Evolutionary conservation across 2,888 invertebrate genomes (phyloP), one percentile per base, ranked within the genome.

Genomic region (Agriopis leucophaearia): DNA sequence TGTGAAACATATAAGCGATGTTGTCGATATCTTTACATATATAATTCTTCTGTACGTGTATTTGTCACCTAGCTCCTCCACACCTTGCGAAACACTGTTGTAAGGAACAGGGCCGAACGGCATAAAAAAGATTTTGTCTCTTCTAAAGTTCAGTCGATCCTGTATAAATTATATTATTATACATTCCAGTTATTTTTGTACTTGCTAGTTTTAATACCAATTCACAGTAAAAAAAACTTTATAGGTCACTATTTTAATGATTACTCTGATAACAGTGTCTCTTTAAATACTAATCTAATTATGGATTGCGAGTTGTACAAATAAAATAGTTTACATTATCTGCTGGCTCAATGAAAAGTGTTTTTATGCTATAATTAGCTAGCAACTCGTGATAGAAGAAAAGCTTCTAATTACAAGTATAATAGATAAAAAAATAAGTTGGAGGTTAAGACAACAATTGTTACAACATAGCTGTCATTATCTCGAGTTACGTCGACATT

Each of bases 371-470:
- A 56, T 50, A 54, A 47, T 66, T 62, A 66, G 47, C 15, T 65
- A 63, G 66, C 64, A 71, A 73, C 73, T 36, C 10, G 36, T 47
- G 44, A 66, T 70, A 64, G 61, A 44, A 48, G 38, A 64, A 64
- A 61, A 67, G 66, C 62, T 66, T 70, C 71, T 72, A 68, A 77
- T 73, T 73, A 68, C 59, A 70, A 68, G 67, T 68, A 65, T 5
- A 56, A 13, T 42, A 66, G 66, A 69, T 70, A 74, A 60, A 66
- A 60, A 15, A 68, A 45, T 71, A 69, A 54, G 71, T 73, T 69
- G 58, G 73, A 72, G 81, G 82, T 81, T 73, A 81, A 52, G 74
- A 77, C 71, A 80, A 79, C 73, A 50, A 80, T 77, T 27, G 3
- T 59, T 72, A 64, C 62, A 69, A 67, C 66, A 69, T 48, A 44